Base-by-base conservation (phyloP, 2,888 invertebrate genomes). In the Taphrorychus bicolor region DNA sequence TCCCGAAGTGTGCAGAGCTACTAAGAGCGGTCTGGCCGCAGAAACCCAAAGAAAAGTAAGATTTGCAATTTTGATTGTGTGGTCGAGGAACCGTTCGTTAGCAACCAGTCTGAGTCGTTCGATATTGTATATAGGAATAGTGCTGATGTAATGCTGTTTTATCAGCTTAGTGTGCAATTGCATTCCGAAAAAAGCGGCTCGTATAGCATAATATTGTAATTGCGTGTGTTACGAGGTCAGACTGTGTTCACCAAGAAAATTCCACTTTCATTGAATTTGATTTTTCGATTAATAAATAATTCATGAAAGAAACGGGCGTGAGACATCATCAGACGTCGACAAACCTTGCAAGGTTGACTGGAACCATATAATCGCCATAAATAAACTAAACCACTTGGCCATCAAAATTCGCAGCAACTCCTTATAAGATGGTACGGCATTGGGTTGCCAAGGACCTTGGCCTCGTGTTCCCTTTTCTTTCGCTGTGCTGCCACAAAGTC, bases 21-120 rank as follows among this genome's bases (percentile, higher is more conserved):
- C 93, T 69, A 94, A 94, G 83, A 93, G 94, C 79, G 97, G 97
- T 89, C 94, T 96, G 86, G 96, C 96, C 76, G 95, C 96, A 65
- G 97, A 97, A 83, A 95, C 96, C 59, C 96, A 97, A 84, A 89
- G 93, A 82, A 97, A 95, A 91, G 97, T 97, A 84, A 68, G 63
- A 63, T n/a, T 64, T 48, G n/a, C n/a, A n/a, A 19, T 45, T 24
- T 54, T 54, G n/a, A n/a, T n/a, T n/a, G n/a, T n/a, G n/a, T n/a
- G n/a, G n/a, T n/a, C n/a, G n/a, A n/a, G n/a, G n/a, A n/a, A n/a
- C n/a, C n/a, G n/a, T 17, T n/a, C 32, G 32, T 11, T 45, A n/a
- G n/a, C n/a, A n/a, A n/a, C n/a, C 17, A 45, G 2, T 32, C 32
- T 32, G 32, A 32, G 32, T 32, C 11, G 32, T 32, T 32, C 32